Evolutionary conservation across 2,797 vertebrate genomes (phyloP).

Genomic region (Premnoplex brunnescens): DNA sequence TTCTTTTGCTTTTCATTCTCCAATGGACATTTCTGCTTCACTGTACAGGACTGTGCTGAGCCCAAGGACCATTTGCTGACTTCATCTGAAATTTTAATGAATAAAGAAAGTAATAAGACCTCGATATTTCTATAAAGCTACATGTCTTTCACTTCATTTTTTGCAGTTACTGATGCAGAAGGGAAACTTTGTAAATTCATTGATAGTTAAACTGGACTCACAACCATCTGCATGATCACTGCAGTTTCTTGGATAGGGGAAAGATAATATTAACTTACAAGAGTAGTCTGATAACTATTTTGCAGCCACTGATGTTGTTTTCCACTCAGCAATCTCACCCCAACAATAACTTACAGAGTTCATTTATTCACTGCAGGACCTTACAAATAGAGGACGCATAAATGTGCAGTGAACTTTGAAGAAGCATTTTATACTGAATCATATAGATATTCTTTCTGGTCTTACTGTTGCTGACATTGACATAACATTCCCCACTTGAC

Average conservation of each 20-base stretch:
- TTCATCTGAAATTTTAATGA: neutral
- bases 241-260: neutral
- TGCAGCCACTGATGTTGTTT: neutral
- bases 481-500: neutral
- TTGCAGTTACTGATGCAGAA: neutral
- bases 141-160: neutral
- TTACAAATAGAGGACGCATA: neutral
- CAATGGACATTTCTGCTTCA: neutral
- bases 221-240: neutral
- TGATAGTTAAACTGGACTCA: neutral
- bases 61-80: neutral
- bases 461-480: neutral
- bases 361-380: neutral
- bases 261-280: neutral
- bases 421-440: neutral
- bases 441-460: neutral
- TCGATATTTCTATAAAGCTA: neutral
- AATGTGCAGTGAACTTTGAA: neutral
- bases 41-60: neutral
- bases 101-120: neutral
- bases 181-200: neutral
- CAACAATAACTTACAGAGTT: neutral
- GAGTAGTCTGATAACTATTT: neutral
- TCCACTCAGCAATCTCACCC: neutral
- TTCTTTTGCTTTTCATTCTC: neutral